These are phyloP conservation scores for Phaethornis superciliosus DNA, from an alignment of 2,113 vertebrate species.

Conservation along the genomic window DNA sequence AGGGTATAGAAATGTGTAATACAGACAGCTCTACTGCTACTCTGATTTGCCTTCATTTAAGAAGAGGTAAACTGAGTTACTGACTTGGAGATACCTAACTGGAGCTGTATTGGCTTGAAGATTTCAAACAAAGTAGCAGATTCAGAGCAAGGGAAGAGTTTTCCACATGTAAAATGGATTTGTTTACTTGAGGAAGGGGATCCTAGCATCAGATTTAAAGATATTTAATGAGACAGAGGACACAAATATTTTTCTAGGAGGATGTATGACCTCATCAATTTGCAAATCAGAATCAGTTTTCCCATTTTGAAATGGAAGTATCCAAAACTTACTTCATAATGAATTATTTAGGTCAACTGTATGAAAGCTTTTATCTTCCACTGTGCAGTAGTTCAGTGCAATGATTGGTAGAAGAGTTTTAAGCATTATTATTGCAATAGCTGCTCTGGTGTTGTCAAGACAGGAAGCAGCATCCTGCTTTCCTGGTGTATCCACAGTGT, in stretches of 20 bases:
- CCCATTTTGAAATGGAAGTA: background rate
- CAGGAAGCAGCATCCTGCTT: background rate
- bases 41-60: background rate
- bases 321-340: background rate
- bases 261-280: fast-evolving
- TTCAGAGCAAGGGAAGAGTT: background rate
- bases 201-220: background rate
- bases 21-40: background rate
- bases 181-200: background rate
- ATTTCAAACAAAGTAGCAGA: background rate
- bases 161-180: background rate
- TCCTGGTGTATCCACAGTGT: background rate
- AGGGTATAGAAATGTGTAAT: background rate
- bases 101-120: background rate
- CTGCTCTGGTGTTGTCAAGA: background rate
- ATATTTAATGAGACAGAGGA: background rate
- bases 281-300: background rate
- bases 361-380: background rate
- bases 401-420: background rate
- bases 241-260: background rate
- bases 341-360: background rate
- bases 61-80: background rate
- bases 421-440: background rate
- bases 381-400: background rate
- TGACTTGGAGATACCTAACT: background rate